Evolutionary conservation across 2,113 vertebrate species (phyloP).

Genomic region (Ciconia boyciana): DNA sequence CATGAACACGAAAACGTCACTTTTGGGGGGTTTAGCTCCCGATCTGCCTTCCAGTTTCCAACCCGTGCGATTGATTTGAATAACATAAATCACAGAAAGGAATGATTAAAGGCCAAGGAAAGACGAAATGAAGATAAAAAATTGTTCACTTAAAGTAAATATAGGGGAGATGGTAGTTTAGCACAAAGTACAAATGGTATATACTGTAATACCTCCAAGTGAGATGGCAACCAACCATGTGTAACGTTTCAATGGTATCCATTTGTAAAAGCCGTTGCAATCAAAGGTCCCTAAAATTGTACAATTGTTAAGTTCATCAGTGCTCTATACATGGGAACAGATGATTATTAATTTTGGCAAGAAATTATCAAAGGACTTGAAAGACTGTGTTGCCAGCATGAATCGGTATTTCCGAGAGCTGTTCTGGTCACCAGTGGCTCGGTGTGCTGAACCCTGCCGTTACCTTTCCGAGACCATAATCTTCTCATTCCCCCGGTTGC

Average conservation of each 20-base stretch:
- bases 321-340: slow-evolving; percentile 84
- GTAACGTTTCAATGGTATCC: slow-evolving; percentile 99
- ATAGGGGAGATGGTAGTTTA: slow-evolving; percentile 59
- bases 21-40: not conserved
- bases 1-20: rapidly evolving
- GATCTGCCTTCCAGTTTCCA: slow-evolving; percentile 75
- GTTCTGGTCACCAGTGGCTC: not conserved
- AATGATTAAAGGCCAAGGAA: slow-evolving; percentile 64
- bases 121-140: slow-evolving; percentile 44
- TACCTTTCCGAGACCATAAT: slow-evolving; percentile 48
- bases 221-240: slow-evolving; percentile 94
- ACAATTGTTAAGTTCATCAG: slow-evolving; percentile 95
- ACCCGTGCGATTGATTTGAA: slow-evolving; percentile 44
- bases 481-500: slow-evolving; percentile 16
- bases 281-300: slow-evolving; percentile 99
- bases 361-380: slow-evolving; percentile 75
- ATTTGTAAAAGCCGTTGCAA: slow-evolving; percentile 99
- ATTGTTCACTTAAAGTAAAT: slow-evolving; percentile 53
- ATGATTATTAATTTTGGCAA: slow-evolving; percentile 74
- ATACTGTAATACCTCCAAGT: slow-evolving; percentile 92
- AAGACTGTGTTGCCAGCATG: slow-evolving; percentile 81
- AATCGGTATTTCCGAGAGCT: slow-evolving; percentile 74
- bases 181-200: slow-evolving; percentile 77
- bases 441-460: not conserved
- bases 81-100: slow-evolving; percentile 53